Conservation (phyloP, 2,888 invertebrate species). For the Heptascelio sp. region DNA sequence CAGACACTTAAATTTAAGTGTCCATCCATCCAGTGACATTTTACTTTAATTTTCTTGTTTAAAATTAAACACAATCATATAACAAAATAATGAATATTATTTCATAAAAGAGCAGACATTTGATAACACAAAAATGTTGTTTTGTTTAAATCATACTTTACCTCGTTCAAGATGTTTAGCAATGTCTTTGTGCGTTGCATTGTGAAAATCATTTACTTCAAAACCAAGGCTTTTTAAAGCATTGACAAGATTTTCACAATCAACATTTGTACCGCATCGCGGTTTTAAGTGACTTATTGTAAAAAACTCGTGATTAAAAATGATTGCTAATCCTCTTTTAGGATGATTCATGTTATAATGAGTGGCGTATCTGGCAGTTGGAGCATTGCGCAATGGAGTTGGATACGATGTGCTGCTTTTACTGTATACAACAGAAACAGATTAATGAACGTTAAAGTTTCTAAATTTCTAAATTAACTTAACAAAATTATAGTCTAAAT, state of each 20-base stretch:
- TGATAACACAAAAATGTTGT: too few species aligned
- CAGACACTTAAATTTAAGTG: too few species aligned
- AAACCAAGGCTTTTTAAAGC: constrained; percentile 90
- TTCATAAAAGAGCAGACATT: too few species aligned
- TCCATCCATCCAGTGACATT: too few species aligned
- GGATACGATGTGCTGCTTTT: too few species aligned
- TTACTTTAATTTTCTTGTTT: too few species aligned
- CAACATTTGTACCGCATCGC: constrained; percentile 95
- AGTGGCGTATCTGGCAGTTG: constrained; percentile 88
- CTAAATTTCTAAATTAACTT: too few species aligned
- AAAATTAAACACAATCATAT: constrained; percentile 10
- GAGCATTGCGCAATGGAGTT: constrained; percentile 77
- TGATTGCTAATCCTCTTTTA: constrained; percentile 94
- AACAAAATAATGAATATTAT: too few species aligned
- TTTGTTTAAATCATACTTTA: constrained; percentile 75
- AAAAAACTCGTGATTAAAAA: constrained; percentile 97
- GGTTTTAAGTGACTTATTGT: constrained; percentile 90
- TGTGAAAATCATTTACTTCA: constrained; percentile 90
- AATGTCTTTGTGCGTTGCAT: constrained; percentile 91
- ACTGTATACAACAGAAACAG: too few species aligned
- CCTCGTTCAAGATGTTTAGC: constrained; percentile 88
- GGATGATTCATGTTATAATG: constrained; percentile 97
- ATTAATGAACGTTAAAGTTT: too few species aligned
- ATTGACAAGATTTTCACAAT: constrained; percentile 91
- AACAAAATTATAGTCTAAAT: too few species aligned